Base-by-base conservation (phyloP, 2,113 vertebrate species). In the Tachuris rubrigastra region DNA sequence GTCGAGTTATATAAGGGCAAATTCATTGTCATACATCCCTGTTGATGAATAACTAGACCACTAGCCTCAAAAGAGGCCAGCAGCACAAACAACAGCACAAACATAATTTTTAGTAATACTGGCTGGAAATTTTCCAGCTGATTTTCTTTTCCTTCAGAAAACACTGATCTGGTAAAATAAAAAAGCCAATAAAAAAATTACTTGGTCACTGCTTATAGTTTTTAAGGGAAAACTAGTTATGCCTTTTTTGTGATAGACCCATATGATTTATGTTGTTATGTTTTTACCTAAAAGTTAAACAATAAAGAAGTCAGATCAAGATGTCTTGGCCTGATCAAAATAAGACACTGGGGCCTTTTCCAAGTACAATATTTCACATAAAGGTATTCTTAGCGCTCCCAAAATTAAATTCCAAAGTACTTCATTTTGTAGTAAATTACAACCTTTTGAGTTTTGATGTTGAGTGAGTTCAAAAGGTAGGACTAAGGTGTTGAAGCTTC, bases 41-140 rank as follows among this genome's bases (percentile, higher is more conserved):
- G 58, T 25, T 0, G 3, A 74, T 66, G 76, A 85, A 90, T 85
- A 87, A 79, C 8, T 27, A 44, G 71, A 30, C 31, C 58, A 17
- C 46, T 76, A 50, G 77, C 42, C 77, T 87, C 39, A 73, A 59
- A 77, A 30, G 42, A n/a, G n/a, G n/a, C n/a, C 0, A 0, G 85
- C 53, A 87, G 46, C 23, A 59, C 0, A 3, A 89, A 42, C 0
- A 0, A 87, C 53, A 87, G 46, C 23, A 59, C 0, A 3, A 89
- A 42, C 10, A 46, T 66, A 68, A 9, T 83, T 93, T 94, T 60
- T 59, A 39, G 33, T 73, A 93, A 42, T 8, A 53, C 5, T 42
- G 14, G 3, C 42, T 89, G 47, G 46, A 85, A 84, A 69, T 74
- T 73, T 80, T 85, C 58, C 89, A 87, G 35, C 8, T 58, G 41